Percentiles rank a stretch among this genome's conserved stretches.
Conservation (phyloP, 2,113 vertebrate genomes). For the Ammodytes dubius region DNA sequence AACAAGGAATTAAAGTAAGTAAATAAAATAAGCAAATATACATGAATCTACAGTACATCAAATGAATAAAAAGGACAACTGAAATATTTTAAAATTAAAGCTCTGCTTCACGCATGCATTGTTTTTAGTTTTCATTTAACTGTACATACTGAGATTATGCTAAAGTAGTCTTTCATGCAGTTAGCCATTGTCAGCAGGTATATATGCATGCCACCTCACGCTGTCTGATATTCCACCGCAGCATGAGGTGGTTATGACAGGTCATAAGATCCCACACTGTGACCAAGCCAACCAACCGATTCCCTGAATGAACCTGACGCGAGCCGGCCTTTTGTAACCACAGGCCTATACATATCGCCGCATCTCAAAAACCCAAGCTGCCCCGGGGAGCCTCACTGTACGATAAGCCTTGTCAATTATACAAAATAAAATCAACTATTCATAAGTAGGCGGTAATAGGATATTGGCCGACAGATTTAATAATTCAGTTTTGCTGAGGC, state of each 20-base stretch:
- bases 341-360: slow-evolving; percentile 70
- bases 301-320: slow-evolving; percentile 78
- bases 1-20: no score
- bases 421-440: slow-evolving; percentile 98
- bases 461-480: slow-evolving; percentile 93
- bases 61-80: no score
- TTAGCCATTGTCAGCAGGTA: not conserved
- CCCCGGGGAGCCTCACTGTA: slow-evolving; percentile 85
- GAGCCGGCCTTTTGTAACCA: slow-evolving; percentile 76
- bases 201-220: not conserved
- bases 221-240: slow-evolving; percentile 67
- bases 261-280: slow-evolving; percentile 68
- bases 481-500: slow-evolving; percentile 94
- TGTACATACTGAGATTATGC: not conserved
- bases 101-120: slow-evolving; percentile 38
- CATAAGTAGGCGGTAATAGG: slow-evolving; percentile 93
- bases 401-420: slow-evolving; percentile 93
- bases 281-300: slow-evolving; percentile 63
- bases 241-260: slow-evolving; percentile 77
- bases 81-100: not conserved
- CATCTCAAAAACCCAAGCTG: slow-evolving; percentile 86
- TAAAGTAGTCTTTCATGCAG: not conserved
- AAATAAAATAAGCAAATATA: no score
- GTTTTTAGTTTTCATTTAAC: slow-evolving; percentile 16
- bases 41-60: no score